Conservation (phyloP, 2,888 invertebrate genomes). For the Odontothrips loti region DNA sequence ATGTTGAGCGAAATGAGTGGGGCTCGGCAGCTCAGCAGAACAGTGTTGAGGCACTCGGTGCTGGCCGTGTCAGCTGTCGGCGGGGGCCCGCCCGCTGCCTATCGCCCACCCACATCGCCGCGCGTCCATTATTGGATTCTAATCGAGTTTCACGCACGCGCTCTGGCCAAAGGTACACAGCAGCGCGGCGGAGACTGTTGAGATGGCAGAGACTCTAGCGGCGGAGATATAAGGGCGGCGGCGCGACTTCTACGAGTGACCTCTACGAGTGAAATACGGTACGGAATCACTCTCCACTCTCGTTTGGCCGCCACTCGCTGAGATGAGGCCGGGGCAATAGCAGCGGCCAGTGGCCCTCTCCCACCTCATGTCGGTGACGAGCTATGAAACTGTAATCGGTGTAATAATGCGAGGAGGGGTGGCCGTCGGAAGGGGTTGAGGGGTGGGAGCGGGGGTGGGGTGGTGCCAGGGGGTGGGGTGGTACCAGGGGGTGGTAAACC, state of each 20-base stretch:
- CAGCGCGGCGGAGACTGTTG: too few species aligned
- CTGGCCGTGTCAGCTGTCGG: neutral
- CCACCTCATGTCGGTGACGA: too few species aligned
- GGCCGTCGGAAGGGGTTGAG: neutral
- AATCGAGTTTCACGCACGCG: constrained; percentile 7
- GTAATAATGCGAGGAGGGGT: neutral
- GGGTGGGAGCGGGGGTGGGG: neutral
- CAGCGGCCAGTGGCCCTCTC: too few species aligned
- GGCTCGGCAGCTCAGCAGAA: too few species aligned
- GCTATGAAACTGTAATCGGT: constrained; percentile 17
- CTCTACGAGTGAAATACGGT: too few species aligned
- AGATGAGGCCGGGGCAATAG: too few species aligned
- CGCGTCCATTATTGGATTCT: neutral
- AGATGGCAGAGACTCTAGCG: too few species aligned
- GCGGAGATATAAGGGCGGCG: too few species aligned
- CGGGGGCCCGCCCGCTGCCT: neutral
- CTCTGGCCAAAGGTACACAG: neutral
- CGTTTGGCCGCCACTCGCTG: too few species aligned
- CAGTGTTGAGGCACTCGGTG: neutral
- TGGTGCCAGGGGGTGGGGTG: neutral
- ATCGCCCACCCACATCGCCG: neutral
- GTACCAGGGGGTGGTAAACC: neutral
- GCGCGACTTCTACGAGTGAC: too few species aligned
- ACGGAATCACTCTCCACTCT: too few species aligned
- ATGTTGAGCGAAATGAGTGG: too few species aligned